A percentile compares a stretch with the other conserved stretches of the same genome.
phyloP scores from a whole-genome alignment of 1,140 invertebrate genomes.

The Elysia chlorotica region DNA sequence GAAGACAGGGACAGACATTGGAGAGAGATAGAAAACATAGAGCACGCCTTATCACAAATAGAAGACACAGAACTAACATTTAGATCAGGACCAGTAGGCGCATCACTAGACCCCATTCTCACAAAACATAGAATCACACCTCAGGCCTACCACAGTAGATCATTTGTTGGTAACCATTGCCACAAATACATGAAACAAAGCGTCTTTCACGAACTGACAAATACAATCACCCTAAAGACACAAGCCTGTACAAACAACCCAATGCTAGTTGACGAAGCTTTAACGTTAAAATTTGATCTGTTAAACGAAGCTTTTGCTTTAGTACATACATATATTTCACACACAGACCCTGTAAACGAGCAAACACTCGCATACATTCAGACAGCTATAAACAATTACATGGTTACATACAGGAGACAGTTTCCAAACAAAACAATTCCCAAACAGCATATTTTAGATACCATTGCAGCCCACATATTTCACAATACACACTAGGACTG shows the following conservation, averaged over 20 bases:
- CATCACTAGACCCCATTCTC: background rate
- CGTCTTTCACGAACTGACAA: background rate
- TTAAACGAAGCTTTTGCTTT: background rate
- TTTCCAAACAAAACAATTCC: background rate
- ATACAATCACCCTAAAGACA: background rate
- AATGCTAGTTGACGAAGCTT: background rate
- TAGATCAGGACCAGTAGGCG: conserved; percentile 1
- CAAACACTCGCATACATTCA: background rate
- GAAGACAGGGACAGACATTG: background rate
- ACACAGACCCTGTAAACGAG: background rate
- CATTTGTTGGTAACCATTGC: conserved; percentile 17
- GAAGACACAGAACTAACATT: background rate
- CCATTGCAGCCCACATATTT: background rate
- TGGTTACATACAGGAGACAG: background rate
- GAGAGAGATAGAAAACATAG: background rate
- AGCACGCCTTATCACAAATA: background rate
- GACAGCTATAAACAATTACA: background rate
- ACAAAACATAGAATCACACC: background rate
- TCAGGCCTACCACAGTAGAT: conserved; percentile 14
- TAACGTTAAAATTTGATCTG: background rate
- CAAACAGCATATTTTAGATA: background rate
- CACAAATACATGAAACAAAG: conserved; percentile 6
- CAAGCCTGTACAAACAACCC: background rate
- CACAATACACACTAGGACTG: background rate
- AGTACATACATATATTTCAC: background rate